Conservation (phyloP, 2,888 invertebrate genomes). For the Sialis lutaria region DNA sequence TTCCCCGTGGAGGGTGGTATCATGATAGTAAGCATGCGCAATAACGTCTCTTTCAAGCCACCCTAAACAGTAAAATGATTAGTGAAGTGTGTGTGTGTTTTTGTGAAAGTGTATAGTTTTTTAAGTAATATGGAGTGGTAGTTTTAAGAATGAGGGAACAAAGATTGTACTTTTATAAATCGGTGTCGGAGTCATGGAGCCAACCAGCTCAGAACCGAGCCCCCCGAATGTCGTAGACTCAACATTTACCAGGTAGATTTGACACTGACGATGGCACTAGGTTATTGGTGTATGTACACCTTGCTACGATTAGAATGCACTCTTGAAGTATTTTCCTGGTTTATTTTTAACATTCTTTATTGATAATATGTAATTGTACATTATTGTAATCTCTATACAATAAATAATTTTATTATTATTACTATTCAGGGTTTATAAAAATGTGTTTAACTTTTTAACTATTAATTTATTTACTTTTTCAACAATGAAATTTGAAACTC, state of each 20-base stretch:
- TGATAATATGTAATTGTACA: background rate
- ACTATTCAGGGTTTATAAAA: background rate
- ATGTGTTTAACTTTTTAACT: background rate
- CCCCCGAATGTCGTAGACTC: conserved; percentile 23
- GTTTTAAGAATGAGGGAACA: background rate
- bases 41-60: too few species aligned
- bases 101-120: too few species aligned
- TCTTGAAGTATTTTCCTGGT: background rate
- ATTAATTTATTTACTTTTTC: background rate
- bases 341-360: background rate
- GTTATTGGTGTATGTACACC: conserved; percentile 2
- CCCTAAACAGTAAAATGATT: too few species aligned
- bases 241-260: conserved; percentile 22
- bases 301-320: background rate
- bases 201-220: conserved; percentile 25
- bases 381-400: background rate
- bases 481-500: too few species aligned
- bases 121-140: background rate
- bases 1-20: too few species aligned
- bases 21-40: too few species aligned
- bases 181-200: conserved; percentile 19
- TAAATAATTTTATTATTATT: background rate
- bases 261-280: background rate
- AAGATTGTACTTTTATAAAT: background rate
- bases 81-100: too few species aligned